Base-by-base conservation (phyloP, 2,113 vertebrate species). In the Solea solea region DNA sequence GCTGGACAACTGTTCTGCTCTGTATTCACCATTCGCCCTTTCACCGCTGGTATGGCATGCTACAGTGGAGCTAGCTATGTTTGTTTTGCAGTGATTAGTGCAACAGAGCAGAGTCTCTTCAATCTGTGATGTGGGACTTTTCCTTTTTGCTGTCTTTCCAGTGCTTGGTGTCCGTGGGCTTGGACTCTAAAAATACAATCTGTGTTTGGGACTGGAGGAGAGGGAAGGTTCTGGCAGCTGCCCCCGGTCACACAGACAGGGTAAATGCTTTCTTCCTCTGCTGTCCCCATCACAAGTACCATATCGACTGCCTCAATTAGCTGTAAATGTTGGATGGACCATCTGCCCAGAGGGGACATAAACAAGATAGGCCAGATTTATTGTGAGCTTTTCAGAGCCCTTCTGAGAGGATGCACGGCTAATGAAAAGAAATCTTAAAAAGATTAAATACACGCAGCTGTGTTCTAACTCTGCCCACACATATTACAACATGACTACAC, bases 171-270 rank as follows among this genome's bases (percentile, higher is more conserved):
- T 99, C 98, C 4, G 96, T 99, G 86, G 98, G 98, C 79, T 94
- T 99, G 86, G 98, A 99, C 93, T 96, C 97, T 0, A 99, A 98
- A 94, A 99, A 99, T 91, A 97, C 96, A 71, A 96, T 99, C 87
- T 98, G 97, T 86, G 95, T 99, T 65, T 99, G 98, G 98, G 98
- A 99, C 90, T 99, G 98, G 98, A 97, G 95, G 82, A 96, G 89
- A 92, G 98, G 98, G 52, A 98, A 94, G 84, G 93, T 98, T 85
- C 90, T 99, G 66, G 98, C 97, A 69, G 94, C 95, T 69, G 97
- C 97, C 84, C 97, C 98, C 54, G 97, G 98, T 88, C 98, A 99
- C 73, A 97, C 96, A 56, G 98, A 99, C 86, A 95, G 98, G 93
- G 98, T 99, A 94, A 94, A 84, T 49, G 39, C 63, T 80, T 84